Base-by-base conservation (phyloP, 2,888 invertebrate species). In the Camptogramma bilineatum region DNA sequence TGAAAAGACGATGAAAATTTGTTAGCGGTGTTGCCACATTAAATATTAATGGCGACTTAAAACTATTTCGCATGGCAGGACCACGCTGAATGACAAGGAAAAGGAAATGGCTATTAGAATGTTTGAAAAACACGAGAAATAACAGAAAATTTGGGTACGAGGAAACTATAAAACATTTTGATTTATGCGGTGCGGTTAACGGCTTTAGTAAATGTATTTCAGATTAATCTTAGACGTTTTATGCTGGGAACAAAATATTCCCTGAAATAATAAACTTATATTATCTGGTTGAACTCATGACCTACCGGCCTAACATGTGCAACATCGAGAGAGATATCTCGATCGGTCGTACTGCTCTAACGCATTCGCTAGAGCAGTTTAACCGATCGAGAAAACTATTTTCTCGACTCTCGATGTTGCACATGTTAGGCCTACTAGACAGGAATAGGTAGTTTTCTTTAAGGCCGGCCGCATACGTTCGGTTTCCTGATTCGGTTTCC, bases 11-110 rank as follows among this genome's bases (percentile, higher is more conserved):
- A 81, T 78, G 78, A 79, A 79, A 81, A 86, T 85, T 83, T 81
- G 87, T 82, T 82, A 84, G 83, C 86, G 78, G 84, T 88, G 88
- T 87, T 87, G 83, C 86, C 84, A 85, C 86, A 86, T 90, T 86
- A 89, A 90, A 88, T 90, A 90, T 89, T 89, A 87, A 90, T 88
- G 84, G 86, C 79, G 71, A 82, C 84, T 88, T 87, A 85, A 87
- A 89, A 89, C 87, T 88, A 90, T 92, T 93, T 92, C 80, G 92
- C 91, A 90, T 88, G 86, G 86, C 85, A 87, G 84, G 86, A 82
- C 83, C 77, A 70, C 69, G 75, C 76, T 75, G 82, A 84, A 76
- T 64, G 85, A 84, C 78, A 79, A 82, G 91, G 90, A 90, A 90
- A 79, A 86, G 91, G 91, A 92, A 83, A 85, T 79, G 83, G 81